Evolutionary conservation across 2,888 invertebrate genomes (phyloP).

Genomic region (Clostera curtula): DNA sequence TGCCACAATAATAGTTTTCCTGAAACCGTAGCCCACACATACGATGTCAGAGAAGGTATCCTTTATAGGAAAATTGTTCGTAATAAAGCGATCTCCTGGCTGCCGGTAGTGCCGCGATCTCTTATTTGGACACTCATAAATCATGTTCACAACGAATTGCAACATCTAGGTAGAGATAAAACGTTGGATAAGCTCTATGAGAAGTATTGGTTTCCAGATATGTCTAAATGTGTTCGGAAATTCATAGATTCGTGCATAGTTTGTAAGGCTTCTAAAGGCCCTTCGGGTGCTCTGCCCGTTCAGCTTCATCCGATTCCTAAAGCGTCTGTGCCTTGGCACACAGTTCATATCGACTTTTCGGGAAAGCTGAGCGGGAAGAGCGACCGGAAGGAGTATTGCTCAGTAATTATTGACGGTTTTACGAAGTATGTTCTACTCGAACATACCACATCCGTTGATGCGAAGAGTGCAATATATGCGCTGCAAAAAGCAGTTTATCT

Average conservation of each 20-base stretch:
- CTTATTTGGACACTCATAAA: slow-evolving; percentile 19
- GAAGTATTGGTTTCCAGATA: slow-evolving; percentile 22
- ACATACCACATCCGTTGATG: slow-evolving; percentile 1
- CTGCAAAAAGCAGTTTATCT: slow-evolving; percentile 1
- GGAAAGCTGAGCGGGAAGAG: slow-evolving; percentile 4
- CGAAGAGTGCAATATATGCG: not conserved
- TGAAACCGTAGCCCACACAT: slow-evolving; percentile 9
- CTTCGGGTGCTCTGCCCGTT: slow-evolving; percentile 14
- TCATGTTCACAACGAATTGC: slow-evolving; percentile 18
- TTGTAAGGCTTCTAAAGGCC: slow-evolving; percentile 18
- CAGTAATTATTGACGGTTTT: slow-evolving; percentile 1
- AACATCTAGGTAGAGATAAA: slow-evolving; percentile 21
- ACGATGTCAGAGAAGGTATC: slow-evolving; percentile 17
- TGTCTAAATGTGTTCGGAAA: slow-evolving; percentile 16
- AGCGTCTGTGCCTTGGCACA: not conserved
- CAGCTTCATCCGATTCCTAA: slow-evolving; percentile 17
- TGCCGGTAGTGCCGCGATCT: slow-evolving; percentile 18
- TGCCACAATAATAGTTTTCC: slow-evolving; percentile 1
- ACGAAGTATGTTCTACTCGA: no score
- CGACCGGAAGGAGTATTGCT: slow-evolving; percentile 3
- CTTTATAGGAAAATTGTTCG: slow-evolving; percentile 19
- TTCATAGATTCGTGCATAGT: slow-evolving; percentile 18
- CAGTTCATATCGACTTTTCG: slow-evolving; percentile 1
- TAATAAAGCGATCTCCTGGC: slow-evolving; percentile 11
- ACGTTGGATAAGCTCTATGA: slow-evolving; percentile 22